Evolutionary conservation across 2,888 invertebrate genomes (phyloP), one percentile per base, ranked within the genome.

Genomic region (Dicranocentrus wangi): DNA sequence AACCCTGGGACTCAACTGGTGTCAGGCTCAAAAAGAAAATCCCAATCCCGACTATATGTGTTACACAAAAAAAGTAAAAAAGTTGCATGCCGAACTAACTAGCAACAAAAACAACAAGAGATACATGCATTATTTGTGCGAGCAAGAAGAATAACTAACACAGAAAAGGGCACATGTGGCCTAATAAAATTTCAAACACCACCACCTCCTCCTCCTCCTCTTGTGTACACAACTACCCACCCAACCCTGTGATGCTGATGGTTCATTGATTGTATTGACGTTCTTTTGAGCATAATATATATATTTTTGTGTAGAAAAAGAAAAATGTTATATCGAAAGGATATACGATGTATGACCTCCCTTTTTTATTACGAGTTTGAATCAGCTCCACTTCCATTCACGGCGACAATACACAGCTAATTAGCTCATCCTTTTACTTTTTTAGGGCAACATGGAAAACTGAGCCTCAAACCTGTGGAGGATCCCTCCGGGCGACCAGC

Each of bases 401-500:
- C n/a, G n/a, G n/a, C n/a, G n/a, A n/a, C n/a, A n/a, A n/a, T n/a
- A n/a, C n/a, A n/a, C n/a, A n/a, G n/a, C n/a, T n/a, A n/a, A n/a
- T n/a, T n/a, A n/a, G n/a, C n/a, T n/a, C n/a, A n/a, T n/a, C n/a
- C n/a, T n/a, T n/a, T n/a, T 75, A 58, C 28, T 72, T 75, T 85
- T 87, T 47, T 85, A 90, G 94, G 43, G 96, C 96, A 42, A 95
- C 96, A 0, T 96, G 96, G 96, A 96, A 96, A 89, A 96, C 96
- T 0, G 96, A 96, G 88, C 96, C 97, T 13, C 96, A 97, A 87
- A 93, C 93, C 58, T 98, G 98, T 88, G 97, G 97, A 42, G 97
- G 97, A 28, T 92, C 92, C 76, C 90, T 98, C 60, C 91, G 94
- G 87, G 97, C 97, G 0, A 95, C 95, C 13, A 93, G 94, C 61